Base-by-base conservation (phyloP, 2,113 vertebrate species). In the Manacus vitellinus region DNA sequence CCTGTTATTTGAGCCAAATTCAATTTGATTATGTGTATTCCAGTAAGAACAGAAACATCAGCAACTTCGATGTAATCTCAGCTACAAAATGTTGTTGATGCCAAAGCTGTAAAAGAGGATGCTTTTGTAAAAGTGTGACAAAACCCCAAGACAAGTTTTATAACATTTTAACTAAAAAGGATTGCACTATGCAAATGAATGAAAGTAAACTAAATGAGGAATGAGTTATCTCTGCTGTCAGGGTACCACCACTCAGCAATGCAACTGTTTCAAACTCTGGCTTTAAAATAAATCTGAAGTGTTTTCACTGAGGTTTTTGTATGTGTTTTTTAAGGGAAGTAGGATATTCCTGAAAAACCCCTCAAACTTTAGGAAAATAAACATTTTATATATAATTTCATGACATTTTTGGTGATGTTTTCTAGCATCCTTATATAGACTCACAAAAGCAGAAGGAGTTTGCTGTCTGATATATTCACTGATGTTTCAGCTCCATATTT, bases 101-200 rank as follows among this genome's bases (percentile, higher is more conserved):
- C 83, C 61, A 84, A 56, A 89, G 49, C 66, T 92, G 65, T 95
- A 92, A 94, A 94, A 91, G 41, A 46, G 27, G 65, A 85, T 52
- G 88, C 27, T 80, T 94, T 94, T 95, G 61, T 39, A 44, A 74
- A 94, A 95, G 75, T 65, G 72, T 92, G 91, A 91, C 96, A 95
- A 86, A 95, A 92, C 52, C 72, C 47, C 1, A 9, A 90, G 83
- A 91, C 79, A 75, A 91, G 65, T 96, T 81, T 94, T 93, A 81
- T 75, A 94, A 86, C 76, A 68, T 89, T 94, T 93, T 81, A 84
- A 91, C 90, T 81, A 81, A 91, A 94, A 96, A 91, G n/a, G 72
- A 78, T 89, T 87, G 65, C 65, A 8, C 65, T 94, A 65, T 94
- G 95, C 85, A 96, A 95, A 95, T 89, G 56, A 89, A 35, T 68